A percentile compares a stretch with the other conserved stretches of the same genome.
Conservation (phyloP, 1,140 invertebrate genomes). For the Aphelenchoides avenae region DNA sequence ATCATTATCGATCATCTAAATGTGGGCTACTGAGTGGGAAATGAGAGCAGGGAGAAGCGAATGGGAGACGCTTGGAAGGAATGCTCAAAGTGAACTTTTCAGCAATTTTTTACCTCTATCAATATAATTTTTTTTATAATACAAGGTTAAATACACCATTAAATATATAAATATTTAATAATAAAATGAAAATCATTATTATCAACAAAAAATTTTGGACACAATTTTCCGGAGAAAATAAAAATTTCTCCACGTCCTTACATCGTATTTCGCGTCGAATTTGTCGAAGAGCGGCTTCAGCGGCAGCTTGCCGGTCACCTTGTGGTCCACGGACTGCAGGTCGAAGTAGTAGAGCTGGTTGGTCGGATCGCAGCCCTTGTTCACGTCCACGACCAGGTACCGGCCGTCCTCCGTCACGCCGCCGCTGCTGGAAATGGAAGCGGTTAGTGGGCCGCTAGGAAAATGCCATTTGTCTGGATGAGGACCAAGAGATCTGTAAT, state of each 20-base stretch:
- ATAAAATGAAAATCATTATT: no score
- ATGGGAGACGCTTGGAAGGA: no score
- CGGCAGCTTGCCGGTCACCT: slow-evolving; percentile 45
- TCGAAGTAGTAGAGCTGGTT: slow-evolving; percentile 57
- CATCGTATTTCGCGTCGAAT: slow-evolving; percentile 89
- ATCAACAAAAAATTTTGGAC: neutral
- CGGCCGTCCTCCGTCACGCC: slow-evolving; percentile 52
- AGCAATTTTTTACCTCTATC: no score
- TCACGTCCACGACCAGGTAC: slow-evolving; percentile 45
- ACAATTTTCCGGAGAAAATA: slow-evolving; percentile 4
- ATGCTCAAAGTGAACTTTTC: no score
- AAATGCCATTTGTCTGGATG: no score
- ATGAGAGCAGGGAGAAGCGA: no score
- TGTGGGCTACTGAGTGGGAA: neutral
- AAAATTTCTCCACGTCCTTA: slow-evolving; percentile 60
- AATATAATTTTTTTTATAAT: neutral
- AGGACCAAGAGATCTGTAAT: no score
- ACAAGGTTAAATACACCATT: neutral
- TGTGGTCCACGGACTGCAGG: slow-evolving; percentile 34
- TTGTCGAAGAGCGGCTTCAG: slow-evolving; percentile 68
- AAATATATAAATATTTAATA: neutral
- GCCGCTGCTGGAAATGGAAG: slow-evolving; percentile 23
- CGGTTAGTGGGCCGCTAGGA: no score
- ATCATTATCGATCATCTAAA: slow-evolving; percentile 83
- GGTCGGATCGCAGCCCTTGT: slow-evolving; percentile 51